These are phyloP conservation scores for Brachyalestes nurse DNA, from an alignment of 2,797 vertebrate genomes.

Conservation along the genomic window DNA sequence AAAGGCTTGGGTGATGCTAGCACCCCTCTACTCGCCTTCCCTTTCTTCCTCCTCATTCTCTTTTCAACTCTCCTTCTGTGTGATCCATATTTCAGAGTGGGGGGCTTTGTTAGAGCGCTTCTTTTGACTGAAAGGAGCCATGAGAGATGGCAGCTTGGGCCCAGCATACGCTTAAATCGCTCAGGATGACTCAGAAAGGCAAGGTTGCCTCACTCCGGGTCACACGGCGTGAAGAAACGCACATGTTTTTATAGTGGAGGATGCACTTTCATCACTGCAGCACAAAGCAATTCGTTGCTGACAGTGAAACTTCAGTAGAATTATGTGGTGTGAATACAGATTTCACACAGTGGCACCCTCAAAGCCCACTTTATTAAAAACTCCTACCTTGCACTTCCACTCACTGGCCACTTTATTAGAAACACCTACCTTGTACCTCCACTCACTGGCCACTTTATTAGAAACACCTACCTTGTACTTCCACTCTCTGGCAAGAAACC, in stretches of 20 bases:
- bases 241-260: background rate
- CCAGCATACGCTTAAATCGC: background rate
- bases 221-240: background rate
- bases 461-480: too few relatives aligned
- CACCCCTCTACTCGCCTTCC: conserved; percentile 12
- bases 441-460: too few relatives aligned
- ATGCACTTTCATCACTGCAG: background rate
- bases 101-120: conserved; percentile 33
- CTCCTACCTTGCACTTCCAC: too few relatives aligned
- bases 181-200: conserved; percentile 14
- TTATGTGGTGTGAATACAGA: background rate
- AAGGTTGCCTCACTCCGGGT: conserved; percentile 10
- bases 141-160: conserved; percentile 25
- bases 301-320: conserved; percentile 6
- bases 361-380: background rate
- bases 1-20: conserved; percentile 35
- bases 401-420: too few relatives aligned
- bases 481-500: too few relatives aligned
- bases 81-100: conserved; percentile 47
- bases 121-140: conserved; percentile 42
- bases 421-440: too few relatives aligned
- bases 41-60: conserved; percentile 31
- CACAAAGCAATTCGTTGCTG: background rate
- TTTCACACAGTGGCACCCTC: background rate
- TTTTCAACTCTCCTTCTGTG: conserved; percentile 27